Evolutionary conservation across 1,140 invertebrate species (phyloP).

Genomic region (Drosophila willistoni): DNA sequence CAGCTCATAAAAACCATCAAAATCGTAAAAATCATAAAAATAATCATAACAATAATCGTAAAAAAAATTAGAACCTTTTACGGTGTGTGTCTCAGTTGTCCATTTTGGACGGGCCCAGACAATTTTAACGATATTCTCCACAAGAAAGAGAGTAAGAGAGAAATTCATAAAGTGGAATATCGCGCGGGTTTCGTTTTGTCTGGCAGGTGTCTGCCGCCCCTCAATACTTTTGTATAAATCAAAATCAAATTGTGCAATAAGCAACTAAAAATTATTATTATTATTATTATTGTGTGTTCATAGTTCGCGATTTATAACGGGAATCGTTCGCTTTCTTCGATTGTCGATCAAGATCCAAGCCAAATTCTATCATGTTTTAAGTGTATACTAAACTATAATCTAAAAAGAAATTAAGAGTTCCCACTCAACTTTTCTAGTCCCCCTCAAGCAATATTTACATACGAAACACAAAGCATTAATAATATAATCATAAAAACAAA

Average conservation of each 20-base stretch:
- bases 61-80: conserved; percentile 23
- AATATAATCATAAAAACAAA: conserved; percentile 31
- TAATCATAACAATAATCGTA: conserved; percentile 72
- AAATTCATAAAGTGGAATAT: conserved; percentile 24
- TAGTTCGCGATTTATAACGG: conserved; percentile 1
- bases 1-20: conserved; percentile 62
- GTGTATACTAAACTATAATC: conserved; percentile 48
- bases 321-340: conserved; percentile 25
- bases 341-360: conserved; percentile 43
- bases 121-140: conserved; percentile 16
- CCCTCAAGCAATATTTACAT: conserved; percentile 63
- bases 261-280: background rate
- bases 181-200: conserved; percentile 57
- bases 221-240: background rate
- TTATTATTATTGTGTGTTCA: conserved; percentile 1
- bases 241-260: conserved; percentile 66
- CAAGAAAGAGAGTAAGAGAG: conserved; percentile 9
- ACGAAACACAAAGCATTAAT: conserved; percentile 2
- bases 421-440: conserved; percentile 69
- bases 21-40: conserved; percentile 72
- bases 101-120: conserved; percentile 14
- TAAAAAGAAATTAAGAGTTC: conserved; percentile 22
- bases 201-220: conserved; percentile 58
- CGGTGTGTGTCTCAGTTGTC: conserved; percentile 13
- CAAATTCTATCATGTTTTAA: conserved; percentile 44